Evolutionary conservation across 1,140 invertebrate species (phyloP).

Genomic region (Lasioglossum albipes): DNA sequence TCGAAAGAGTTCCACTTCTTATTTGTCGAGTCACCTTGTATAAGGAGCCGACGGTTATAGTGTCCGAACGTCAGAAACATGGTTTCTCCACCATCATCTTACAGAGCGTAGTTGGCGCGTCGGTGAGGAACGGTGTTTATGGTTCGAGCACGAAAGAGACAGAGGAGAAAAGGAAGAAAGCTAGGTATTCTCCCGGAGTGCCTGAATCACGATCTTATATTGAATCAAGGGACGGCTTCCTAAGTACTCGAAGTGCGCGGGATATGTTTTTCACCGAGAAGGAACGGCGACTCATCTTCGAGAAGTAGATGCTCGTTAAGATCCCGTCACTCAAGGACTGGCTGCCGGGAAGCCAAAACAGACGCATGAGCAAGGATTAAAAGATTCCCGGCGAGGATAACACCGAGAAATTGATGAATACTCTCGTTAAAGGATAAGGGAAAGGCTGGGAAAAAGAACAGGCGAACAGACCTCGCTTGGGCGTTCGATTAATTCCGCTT

Average conservation of each 20-base stretch:
- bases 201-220: constrained; percentile 54
- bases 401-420: constrained; percentile 55
- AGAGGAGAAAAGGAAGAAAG: background rate
- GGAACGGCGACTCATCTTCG: constrained; percentile 48
- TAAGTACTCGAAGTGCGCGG: constrained; percentile 14
- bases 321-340: constrained; percentile 70
- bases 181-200: background rate
- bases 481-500: background rate
- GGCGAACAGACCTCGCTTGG: background rate
- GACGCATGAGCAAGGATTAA: constrained; percentile 57
- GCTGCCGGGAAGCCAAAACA: constrained; percentile 33
- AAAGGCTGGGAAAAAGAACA: constrained; percentile 7
- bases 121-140: background rate
- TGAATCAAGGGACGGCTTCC: constrained; percentile 31
- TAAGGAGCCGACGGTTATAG: constrained; percentile 48
- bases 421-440: constrained; percentile 17
- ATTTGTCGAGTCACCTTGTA: constrained; percentile 55
- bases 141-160: background rate
- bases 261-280: constrained; percentile 45
- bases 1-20: constrained; percentile 29
- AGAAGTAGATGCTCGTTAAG: constrained; percentile 74
- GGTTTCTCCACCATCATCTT: constrained; percentile 26
- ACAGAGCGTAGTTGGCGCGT: constrained; percentile 16
- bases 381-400: constrained; percentile 66
- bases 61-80: constrained; percentile 46